phyloP scores from a whole-genome alignment of 1,140 invertebrate species.

The Grapholita molesta region DNA sequence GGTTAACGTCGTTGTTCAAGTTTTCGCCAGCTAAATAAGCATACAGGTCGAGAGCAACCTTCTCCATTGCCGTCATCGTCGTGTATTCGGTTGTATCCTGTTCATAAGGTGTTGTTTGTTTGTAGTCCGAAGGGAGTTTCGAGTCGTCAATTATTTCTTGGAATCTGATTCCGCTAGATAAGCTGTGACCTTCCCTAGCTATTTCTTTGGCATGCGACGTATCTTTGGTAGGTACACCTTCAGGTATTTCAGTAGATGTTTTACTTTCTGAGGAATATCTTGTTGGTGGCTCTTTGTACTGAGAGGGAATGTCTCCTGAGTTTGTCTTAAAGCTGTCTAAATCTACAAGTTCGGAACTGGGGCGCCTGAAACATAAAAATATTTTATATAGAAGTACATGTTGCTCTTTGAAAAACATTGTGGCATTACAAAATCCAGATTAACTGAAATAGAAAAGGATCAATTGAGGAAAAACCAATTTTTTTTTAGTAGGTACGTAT shows the following conservation, averaged over 20 bases:
- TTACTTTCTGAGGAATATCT: slow-evolving; percentile 65
- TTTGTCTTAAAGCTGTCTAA: slow-evolving; percentile 88
- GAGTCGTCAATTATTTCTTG: slow-evolving; percentile 63
- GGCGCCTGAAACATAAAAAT: slow-evolving; percentile 75
- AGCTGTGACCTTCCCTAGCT: slow-evolving; percentile 51
- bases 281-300: slow-evolving; percentile 66
- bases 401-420: not conserved
- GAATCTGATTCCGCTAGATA: slow-evolving; percentile 44
- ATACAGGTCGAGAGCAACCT: slow-evolving; percentile 88
- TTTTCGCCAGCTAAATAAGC: slow-evolving; percentile 88
- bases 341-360: slow-evolving; percentile 87
- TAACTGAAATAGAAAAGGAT: no score
- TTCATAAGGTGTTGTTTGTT: slow-evolving; percentile 67
- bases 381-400: no score
- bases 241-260: slow-evolving; percentile 53
- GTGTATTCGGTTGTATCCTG: slow-evolving; percentile 81
- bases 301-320: slow-evolving; percentile 71
- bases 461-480: no score
- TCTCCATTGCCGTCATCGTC: slow-evolving; percentile 85
- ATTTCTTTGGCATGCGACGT: slow-evolving; percentile 44
- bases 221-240: slow-evolving; percentile 38
- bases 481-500: not conserved
- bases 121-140: slow-evolving; percentile 60
- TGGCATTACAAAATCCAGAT: no score
- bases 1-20: slow-evolving; percentile 81